phyloP scores from a whole-genome alignment of 1,140 invertebrate genomes.

The Drosophila pseudoobscura region DNA sequence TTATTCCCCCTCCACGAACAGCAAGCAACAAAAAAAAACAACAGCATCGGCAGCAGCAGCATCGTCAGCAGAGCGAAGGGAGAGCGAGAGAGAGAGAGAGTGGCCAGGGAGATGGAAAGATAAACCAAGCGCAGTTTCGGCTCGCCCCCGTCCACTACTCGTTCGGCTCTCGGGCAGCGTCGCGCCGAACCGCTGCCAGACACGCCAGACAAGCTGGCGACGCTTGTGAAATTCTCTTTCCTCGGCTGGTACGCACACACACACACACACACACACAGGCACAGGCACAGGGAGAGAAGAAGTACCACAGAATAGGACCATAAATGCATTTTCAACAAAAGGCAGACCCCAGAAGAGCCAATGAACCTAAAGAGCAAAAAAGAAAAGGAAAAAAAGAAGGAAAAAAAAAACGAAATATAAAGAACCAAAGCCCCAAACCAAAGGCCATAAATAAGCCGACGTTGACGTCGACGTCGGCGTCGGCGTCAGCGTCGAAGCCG shows the following conservation, averaged over 20 bases:
- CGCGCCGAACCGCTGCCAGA: slow-evolving; percentile 25
- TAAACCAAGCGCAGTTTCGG: no score
- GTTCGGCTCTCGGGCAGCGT: slow-evolving; percentile 16
- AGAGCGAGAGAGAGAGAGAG: no score
- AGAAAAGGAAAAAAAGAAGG: slow-evolving; percentile 7
- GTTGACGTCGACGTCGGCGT: slow-evolving; percentile 23
- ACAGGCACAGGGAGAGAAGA: slow-evolving; percentile 11
- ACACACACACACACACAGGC: slow-evolving; percentile 43
- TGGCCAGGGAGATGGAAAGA: no score
- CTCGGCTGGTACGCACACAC: slow-evolving; percentile 61
- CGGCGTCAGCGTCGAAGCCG: no score
- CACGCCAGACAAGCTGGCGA: slow-evolving; percentile 80
- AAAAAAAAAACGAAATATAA: slow-evolving; percentile 26
- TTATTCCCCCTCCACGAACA: no score
- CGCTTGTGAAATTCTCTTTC: slow-evolving; percentile 76
- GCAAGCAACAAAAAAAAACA: no score
- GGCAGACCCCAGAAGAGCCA: slow-evolving; percentile 62
- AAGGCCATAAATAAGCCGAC: slow-evolving; percentile 75
- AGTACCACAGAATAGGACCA: slow-evolving; percentile 58
- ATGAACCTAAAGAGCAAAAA: slow-evolving; percentile 73
- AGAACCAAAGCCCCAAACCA: slow-evolving; percentile 64
- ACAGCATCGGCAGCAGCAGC: no score
- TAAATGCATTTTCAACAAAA: slow-evolving; percentile 77
- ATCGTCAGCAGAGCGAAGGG: no score
- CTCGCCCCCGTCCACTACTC: no score